These are phyloP conservation scores for Elymnias hypermnestra DNA, from an alignment of 1,140 invertebrate genomes.

Conservation along the genomic window DNA sequence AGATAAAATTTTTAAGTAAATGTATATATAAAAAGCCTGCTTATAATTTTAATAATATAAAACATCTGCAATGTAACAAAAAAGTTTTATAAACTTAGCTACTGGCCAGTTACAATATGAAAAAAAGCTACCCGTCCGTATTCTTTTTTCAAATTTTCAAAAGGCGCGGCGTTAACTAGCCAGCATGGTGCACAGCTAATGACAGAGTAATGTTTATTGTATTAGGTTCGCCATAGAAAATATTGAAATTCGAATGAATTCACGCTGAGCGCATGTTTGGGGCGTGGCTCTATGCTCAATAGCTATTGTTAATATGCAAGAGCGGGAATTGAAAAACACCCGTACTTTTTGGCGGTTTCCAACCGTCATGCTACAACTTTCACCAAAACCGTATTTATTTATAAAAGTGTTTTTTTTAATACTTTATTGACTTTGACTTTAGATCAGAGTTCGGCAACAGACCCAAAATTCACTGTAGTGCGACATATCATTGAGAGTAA, in stretches of 20 bases:
- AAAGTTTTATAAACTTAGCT: not conserved
- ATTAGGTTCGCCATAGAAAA: constrained; percentile 62
- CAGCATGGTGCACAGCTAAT: constrained; percentile 63
- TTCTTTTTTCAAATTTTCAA: constrained; percentile 20
- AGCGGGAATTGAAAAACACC: constrained; percentile 59
- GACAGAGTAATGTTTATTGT: constrained; percentile 70
- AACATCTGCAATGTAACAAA: too few species aligned
- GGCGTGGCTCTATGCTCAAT: constrained; percentile 47
- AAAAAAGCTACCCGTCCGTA: constrained; percentile 19
- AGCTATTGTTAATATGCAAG: constrained; percentile 58
- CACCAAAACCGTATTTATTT: too few species aligned
- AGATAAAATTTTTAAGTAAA: too few species aligned
- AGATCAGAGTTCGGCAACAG: too few species aligned
- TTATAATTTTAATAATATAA: too few species aligned
- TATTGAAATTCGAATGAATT: constrained; percentile 66
- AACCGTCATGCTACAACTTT: too few species aligned
- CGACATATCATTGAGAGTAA: too few species aligned
- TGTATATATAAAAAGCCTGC: not conserved
- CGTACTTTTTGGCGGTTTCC: constrained; percentile 26
- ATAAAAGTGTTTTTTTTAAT: too few species aligned
- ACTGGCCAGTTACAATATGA: constrained; percentile 37
- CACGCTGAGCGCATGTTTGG: constrained; percentile 68
- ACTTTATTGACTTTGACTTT: too few species aligned
- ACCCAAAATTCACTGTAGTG: too few species aligned
- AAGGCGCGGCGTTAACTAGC: constrained; percentile 48